Percentiles rank a stretch among this genome's conserved stretches.
phyloP scores from a whole-genome alignment of 2,113 vertebrate genomes.

The Desmodus rotundus region DNA sequence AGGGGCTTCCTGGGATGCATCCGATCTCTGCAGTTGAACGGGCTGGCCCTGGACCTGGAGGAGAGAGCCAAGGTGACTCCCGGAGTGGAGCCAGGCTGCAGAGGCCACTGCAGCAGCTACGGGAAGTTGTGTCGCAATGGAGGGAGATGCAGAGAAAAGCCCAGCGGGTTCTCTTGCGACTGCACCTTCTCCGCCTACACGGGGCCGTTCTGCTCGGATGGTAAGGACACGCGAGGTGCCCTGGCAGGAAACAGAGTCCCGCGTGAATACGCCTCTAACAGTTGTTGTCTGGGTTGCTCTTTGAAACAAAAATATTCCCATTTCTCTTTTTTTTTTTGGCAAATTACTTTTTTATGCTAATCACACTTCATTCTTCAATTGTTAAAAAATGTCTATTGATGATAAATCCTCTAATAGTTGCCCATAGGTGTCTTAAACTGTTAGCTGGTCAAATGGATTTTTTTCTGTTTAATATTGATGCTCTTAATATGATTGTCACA shows the following conservation, averaged over 20 bases:
- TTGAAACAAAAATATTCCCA: background rate
- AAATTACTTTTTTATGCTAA: background rate
- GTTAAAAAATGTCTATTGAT: background rate
- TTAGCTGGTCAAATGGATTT: background rate
- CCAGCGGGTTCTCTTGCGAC: slow-evolving; percentile 90
- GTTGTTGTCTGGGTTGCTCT: background rate
- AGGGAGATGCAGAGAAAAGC: slow-evolving; percentile 88
- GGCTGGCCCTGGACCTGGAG: slow-evolving; percentile 89
- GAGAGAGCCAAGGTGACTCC: slow-evolving; percentile 91
- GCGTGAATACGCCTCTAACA: fast-evolving
- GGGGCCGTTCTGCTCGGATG: slow-evolving; percentile 91
- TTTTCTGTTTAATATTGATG: background rate
- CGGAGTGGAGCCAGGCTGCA: slow-evolving; percentile 90
- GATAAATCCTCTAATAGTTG: background rate
- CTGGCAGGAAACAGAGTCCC: fast-evolving
- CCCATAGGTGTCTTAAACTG: background rate
- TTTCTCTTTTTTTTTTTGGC: background rate
- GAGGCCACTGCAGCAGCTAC: slow-evolving; percentile 95
- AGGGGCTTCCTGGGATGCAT: slow-evolving; percentile 95
- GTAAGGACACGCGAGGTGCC: slow-evolving; percentile 66
- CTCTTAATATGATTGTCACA: background rate
- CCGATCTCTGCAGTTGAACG: slow-evolving; percentile 92
- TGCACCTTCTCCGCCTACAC: slow-evolving; percentile 86
- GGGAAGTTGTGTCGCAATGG: slow-evolving; percentile 89
- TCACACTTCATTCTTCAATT: background rate